phyloP scores from a whole-genome alignment of 2,797 vertebrate species.

The Pipistrellus kuhlii region DNA sequence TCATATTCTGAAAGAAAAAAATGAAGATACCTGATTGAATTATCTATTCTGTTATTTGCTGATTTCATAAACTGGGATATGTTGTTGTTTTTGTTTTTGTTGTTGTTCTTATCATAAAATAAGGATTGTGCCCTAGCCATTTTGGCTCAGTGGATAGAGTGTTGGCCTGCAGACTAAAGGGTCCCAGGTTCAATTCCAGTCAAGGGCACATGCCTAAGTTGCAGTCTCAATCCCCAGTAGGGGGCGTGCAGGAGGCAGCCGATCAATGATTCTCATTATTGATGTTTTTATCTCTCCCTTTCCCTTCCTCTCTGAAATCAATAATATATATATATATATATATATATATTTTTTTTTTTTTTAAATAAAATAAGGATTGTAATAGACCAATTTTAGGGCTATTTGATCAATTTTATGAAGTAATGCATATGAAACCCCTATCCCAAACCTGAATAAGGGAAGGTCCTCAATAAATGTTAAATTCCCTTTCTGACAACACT shows the following conservation, averaged over 20 bases:
- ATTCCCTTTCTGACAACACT: not conserved
- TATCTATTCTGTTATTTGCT: not conserved
- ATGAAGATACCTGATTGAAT: not conserved
- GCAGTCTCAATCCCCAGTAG: too few relatives aligned
- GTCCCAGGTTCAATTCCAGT: too few relatives aligned
- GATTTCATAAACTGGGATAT: not conserved
- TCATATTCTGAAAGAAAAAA: not conserved
- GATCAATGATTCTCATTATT: too few relatives aligned
- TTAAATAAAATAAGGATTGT: not conserved
- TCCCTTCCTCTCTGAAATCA: too few relatives aligned
- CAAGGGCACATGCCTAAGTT: too few relatives aligned
- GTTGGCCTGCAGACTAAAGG: too few relatives aligned
- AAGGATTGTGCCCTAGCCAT: not conserved
- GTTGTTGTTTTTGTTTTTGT: not conserved
- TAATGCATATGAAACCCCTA: not conserved
- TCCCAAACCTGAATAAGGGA: not conserved
- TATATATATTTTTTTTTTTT: too few relatives aligned
- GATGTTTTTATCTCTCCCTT: too few relatives aligned
- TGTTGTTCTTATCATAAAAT: not conserved
- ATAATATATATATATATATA: too few relatives aligned
- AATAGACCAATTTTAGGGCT: not conserved
- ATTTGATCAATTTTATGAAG: conserved; percentile 6
- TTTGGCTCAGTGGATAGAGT: too few relatives aligned
- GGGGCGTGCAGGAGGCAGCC: too few relatives aligned
- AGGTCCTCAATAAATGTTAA: not conserved